Percentiles rank a stretch among this genome's conserved stretches.
Evolutionary conservation across 2,888 invertebrate species (phyloP).

Genomic region (Lasioglossum leucozonium): DNA sequence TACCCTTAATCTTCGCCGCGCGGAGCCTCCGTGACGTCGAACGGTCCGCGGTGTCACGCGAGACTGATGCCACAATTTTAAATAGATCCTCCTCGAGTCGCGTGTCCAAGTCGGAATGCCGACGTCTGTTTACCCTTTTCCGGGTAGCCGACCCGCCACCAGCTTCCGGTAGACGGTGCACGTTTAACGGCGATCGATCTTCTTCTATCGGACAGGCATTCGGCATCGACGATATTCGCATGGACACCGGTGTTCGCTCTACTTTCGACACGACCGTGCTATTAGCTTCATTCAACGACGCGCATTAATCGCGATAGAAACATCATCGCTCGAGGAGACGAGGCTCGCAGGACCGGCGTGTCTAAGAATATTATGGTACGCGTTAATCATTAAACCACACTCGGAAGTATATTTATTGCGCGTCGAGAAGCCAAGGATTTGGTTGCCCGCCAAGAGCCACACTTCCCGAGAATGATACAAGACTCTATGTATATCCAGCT

Average conservation of each 20-base stretch:
- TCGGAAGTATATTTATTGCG: neutral
- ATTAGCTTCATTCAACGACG: neutral
- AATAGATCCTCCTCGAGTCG: conserved; percentile 20
- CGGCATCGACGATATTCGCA: conserved; percentile 23
- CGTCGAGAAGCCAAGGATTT: neutral
- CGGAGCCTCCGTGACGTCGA: neutral
- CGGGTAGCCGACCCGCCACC: neutral
- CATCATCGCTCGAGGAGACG: neutral
- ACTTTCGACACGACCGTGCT: neutral
- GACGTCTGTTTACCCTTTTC: neutral
- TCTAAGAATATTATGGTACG: neutral
- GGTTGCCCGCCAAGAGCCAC: neutral
- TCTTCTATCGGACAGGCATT: neutral
- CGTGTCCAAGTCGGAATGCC: neutral
- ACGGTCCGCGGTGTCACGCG: conserved; percentile 17
- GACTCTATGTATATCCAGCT: conserved; percentile 9
- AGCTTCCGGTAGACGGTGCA: neutral
- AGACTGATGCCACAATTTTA: conserved; percentile 26
- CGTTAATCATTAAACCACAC: neutral
- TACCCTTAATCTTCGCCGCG: conserved; percentile 14
- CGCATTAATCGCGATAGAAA: neutral
- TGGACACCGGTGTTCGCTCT: conserved; percentile 14
- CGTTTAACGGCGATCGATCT: neutral
- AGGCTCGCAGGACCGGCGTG: neutral
- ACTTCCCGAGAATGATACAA: neutral